Evolutionary conservation across 2,888 invertebrate species (phyloP), one percentile per base, ranked within the genome.

Genomic region (Melangyna quadrimaculata): DNA sequence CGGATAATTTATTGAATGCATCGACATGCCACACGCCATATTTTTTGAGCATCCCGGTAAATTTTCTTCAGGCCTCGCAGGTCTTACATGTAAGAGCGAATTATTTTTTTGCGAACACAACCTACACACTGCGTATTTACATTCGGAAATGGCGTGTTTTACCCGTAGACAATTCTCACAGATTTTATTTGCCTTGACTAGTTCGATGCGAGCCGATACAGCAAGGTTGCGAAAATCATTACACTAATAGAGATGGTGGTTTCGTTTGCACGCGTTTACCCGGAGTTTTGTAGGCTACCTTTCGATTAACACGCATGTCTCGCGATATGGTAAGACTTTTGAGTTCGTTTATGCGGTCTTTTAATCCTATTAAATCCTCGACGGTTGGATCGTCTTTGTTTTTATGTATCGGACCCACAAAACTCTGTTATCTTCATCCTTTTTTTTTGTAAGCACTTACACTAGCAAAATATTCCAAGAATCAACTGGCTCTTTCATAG

Each of bases 101-200:
- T 71, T 72, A 37, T 72, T 57, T 35, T 43, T 78, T 24, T 17
- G 14, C 1, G 27, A 51, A 14, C 80, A 80, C 53, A 74, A 19
- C 55, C 63, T 1, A 3, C 27, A 0, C 67, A 29, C 10, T 53
- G n/a, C n/a, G n/a, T n/a, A 78, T 37, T 55, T 78, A 17, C 78
- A 71, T 7, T 57, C 43, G 5, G 40, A 22, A 2, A 63, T 8
- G 3, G 3, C 14, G 55, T 73, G 53, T n/a, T 61, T 73, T 0
- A 17, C 59, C 7, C 53, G 53, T 5, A 80, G 59, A 19, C 63
- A 80, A 17, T 79, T n/a, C n/a, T n/a, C n/a, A n/a, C n/a, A n/a
- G n/a, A n/a, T n/a, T n/a, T n/a, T n/a, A n/a, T n/a, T n/a, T n/a
- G n/a, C n/a, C n/a, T n/a, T n/a, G n/a, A n/a, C n/a, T n/a, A n/a